A percentile compares a stretch with the other conserved stretches of the same genome.
These are phyloP conservation scores for Phycodurus eques DNA, from an alignment of 2,113 vertebrate species.

Conservation along the genomic window DNA sequence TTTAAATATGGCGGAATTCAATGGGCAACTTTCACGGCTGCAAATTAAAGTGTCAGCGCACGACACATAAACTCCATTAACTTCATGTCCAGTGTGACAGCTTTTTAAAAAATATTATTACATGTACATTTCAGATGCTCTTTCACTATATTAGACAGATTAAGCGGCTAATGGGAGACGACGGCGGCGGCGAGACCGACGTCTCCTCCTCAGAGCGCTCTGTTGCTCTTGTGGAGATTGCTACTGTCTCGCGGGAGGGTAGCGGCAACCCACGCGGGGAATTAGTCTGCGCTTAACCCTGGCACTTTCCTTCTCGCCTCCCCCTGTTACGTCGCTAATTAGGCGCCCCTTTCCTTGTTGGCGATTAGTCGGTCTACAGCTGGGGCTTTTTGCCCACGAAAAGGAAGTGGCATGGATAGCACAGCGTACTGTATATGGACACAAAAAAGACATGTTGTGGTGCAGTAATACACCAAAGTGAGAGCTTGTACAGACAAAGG, in stretches of 20 bases:
- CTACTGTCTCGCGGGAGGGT: conserved; percentile 52
- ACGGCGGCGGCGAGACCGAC: conserved; percentile 9
- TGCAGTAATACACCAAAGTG: not conserved
- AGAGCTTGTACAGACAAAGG: not conserved
- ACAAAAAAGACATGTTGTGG: not conserved
- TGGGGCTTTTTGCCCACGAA: conserved; percentile 66
- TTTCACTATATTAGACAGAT: conserved; percentile 4
- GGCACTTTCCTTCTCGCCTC: conserved; percentile 71
- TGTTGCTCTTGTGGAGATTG: conserved; percentile 45
- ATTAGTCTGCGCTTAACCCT: conserved; percentile 77
- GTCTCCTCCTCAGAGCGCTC: conserved; percentile 27
- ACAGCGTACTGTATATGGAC: not conserved
- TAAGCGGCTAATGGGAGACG: conserved; percentile 17
- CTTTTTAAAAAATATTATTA: conserved; percentile 1
- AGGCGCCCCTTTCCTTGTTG: conserved; percentile 60
- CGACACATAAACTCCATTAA: not conserved
- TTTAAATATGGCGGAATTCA: not conserved
- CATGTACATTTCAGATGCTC: not conserved
- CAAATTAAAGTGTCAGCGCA: not conserved
- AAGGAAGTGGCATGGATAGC: conserved; percentile 42
- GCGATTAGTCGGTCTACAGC: conserved; percentile 70
- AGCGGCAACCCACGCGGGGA: conserved; percentile 62
- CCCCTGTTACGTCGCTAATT: conserved; percentile 71
- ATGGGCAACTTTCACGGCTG: not conserved
- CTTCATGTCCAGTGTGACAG: not conserved